These are phyloP conservation scores for Trichonephila inaurata DNA, from an alignment of 1,140 invertebrate genomes.

Conservation along the genomic window DNA sequence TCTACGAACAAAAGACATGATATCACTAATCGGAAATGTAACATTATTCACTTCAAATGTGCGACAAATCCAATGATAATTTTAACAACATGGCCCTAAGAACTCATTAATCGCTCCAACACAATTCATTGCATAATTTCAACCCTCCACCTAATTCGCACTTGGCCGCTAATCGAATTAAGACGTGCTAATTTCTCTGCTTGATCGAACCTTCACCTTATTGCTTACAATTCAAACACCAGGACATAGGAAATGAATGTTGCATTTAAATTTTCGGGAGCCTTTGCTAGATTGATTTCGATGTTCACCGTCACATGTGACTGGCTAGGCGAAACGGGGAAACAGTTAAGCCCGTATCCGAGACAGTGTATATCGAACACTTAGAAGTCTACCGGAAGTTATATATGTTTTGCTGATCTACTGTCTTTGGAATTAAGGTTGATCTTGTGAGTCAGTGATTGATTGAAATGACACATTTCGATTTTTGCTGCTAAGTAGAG, in stretches of 20 bases:
- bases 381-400: neutral
- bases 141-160: neutral
- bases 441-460: neutral
- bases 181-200: constrained; percentile 18
- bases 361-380: neutral
- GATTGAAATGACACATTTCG: neutral
- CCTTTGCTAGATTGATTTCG: neutral
- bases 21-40: too few species aligned
- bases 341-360: neutral
- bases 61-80: too few species aligned
- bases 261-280: neutral
- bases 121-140: neutral
- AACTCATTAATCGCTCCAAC: neutral
- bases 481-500: neutral
- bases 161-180: constrained; percentile 2
- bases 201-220: neutral
- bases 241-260: neutral
- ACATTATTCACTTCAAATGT: too few species aligned
- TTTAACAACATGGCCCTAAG: too few species aligned
- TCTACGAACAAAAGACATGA: too few species aligned
- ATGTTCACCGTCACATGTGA: neutral
- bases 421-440: neutral
- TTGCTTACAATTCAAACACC: neutral
- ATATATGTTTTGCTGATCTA: neutral
- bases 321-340: neutral